Percentiles rank a stretch among this genome's conserved stretches.
These are phyloP conservation scores for Apis cerana DNA, from an alignment of 1,140 invertebrate species.

Conservation along the genomic window DNA sequence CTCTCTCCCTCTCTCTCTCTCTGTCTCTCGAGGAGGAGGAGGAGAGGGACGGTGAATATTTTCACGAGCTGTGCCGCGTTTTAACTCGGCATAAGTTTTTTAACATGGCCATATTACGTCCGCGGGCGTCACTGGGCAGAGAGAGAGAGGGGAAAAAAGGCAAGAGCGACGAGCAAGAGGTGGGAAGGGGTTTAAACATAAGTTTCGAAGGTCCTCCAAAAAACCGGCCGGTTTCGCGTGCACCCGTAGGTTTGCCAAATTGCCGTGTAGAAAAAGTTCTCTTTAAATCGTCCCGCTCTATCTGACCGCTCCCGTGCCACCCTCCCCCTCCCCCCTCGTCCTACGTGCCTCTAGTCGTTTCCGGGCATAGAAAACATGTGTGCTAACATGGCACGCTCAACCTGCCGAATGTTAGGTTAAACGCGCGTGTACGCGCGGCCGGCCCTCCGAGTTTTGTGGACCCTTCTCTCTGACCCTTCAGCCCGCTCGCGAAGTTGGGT, in stretches of 20 bases:
- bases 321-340: constrained; percentile 18
- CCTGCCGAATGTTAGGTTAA: constrained; percentile 61
- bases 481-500: constrained; percentile 54
- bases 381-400: constrained; percentile 48
- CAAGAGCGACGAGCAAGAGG: constrained; percentile 11
- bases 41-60: constrained; percentile 12
- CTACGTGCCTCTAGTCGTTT: constrained; percentile 29
- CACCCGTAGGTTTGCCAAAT: constrained; percentile 70
- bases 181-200: constrained; percentile 55
- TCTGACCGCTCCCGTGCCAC: constrained; percentile 28
- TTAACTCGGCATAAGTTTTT: constrained; percentile 72
- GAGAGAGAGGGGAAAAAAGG: constrained; percentile 37
- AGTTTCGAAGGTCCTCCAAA: constrained; percentile 73
- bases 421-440: constrained; percentile 48
- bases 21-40: neutral
- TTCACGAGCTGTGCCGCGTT: constrained; percentile 12
- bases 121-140: constrained; percentile 29
- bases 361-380: constrained; percentile 58
- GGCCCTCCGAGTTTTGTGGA: constrained; percentile 58
- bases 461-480: constrained; percentile 62
- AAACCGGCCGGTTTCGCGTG: constrained; percentile 57
- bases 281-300: constrained; percentile 53
- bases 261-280: constrained; percentile 72
- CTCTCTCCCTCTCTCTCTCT: no score
- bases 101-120: constrained; percentile 71